Percentiles rank a stretch among this genome's conserved stretches.
Evolutionary conservation across 2,888 invertebrate species (phyloP).

Genomic region (Eutolmus rufibarbis): DNA sequence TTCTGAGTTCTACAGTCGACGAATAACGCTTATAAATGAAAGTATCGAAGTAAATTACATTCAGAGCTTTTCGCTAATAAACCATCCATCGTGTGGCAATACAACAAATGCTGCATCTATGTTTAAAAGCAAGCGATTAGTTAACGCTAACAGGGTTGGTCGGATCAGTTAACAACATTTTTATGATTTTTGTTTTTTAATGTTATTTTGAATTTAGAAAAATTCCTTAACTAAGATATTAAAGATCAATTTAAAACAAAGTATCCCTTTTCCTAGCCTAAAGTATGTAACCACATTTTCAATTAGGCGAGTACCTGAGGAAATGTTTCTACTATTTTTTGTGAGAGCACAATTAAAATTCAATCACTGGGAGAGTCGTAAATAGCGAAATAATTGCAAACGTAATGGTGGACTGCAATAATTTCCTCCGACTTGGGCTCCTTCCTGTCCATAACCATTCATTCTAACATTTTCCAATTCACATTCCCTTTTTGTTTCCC

Average conservation of each 20-base stretch:
- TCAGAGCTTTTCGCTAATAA: too few relatives aligned
- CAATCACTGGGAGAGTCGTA: constrained; percentile 42
- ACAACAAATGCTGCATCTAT: too few relatives aligned
- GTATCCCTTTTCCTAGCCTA: background rate
- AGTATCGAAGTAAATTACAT: too few relatives aligned
- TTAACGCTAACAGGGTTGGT: too few relatives aligned
- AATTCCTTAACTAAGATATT: too few relatives aligned
- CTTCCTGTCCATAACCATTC: background rate
- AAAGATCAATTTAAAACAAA: background rate
- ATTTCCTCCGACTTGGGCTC: background rate
- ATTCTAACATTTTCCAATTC: constrained; percentile 13
- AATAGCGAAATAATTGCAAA: constrained; percentile 46
- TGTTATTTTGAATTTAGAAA: too few relatives aligned
- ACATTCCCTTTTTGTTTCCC: background rate
- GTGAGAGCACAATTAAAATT: constrained; percentile 44
- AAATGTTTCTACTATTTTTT: constrained; percentile 19
- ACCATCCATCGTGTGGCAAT: too few relatives aligned
- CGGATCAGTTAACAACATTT: too few relatives aligned
- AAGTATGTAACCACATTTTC: constrained; percentile 4
- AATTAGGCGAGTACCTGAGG: background rate
- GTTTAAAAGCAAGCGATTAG: too few relatives aligned
- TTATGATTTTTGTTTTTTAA: too few relatives aligned
- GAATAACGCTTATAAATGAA: too few relatives aligned
- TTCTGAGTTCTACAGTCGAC: too few relatives aligned
- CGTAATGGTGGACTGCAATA: constrained; percentile 24